Evolutionary conservation across 2,113 vertebrate genomes (phyloP), one percentile per base, ranked within the genome.

Genomic region (Cranoglanis bouderius): DNA sequence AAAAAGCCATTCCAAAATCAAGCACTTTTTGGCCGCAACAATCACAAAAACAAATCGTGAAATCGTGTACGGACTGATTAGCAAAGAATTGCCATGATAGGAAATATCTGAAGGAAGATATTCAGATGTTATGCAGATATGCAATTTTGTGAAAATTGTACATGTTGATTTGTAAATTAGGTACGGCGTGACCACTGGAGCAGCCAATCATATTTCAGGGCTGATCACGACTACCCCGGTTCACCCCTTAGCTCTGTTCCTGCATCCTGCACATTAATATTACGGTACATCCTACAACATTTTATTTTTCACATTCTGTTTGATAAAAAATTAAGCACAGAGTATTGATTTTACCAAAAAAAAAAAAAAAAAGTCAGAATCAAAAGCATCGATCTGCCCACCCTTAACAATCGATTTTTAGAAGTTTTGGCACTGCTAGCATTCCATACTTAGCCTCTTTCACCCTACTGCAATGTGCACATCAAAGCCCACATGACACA

Each of bases 401-500:
- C 8, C 51, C 51, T 6, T 81, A 26, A 38, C 5, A 29, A 51
- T n/a, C 18, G 43, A 53, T 82, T 35, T 82, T 38, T 14, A 57
- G 14, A 82, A 12, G 29, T 85, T 67, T 85, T 46, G 67, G 53
- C 67, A 53, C 85, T 72, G 6, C 26, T 75, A 24, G 53, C 26
- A 57, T 43, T 86, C 53, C 85, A 77, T 43, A 84, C 75, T 72
- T 55, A 78, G 43, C 82, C 90, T 87, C 88, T 89, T 80, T 57
- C 51, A 82, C 32, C n/a, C n/a, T 21, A 90, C 87, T 88, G 91
- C 85, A 87, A 85, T 59, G 70, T 80, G 72, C 70, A 88, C 65
- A 12, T 32, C 53, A 40, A 82, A 24, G 82, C 67, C 53, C 83
- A 82, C 85, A 74, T 43, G 65, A 32, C 85, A 38, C 83, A 81